Evolutionary conservation across 1,140 invertebrate genomes (phyloP).

Genomic region (Apis cerana): DNA sequence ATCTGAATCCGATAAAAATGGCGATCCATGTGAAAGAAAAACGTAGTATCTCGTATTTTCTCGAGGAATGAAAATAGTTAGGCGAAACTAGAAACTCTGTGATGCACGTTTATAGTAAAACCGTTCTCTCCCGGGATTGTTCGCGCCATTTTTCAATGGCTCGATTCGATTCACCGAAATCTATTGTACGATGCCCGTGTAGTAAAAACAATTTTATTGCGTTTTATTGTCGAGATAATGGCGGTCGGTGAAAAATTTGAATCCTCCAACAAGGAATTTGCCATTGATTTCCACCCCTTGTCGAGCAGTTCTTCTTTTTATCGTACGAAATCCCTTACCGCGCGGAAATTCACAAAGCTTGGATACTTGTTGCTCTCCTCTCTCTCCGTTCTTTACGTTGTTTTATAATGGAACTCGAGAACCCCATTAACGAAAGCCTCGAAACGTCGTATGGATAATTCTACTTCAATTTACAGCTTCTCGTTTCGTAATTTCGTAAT

Average conservation of each 20-base stretch:
- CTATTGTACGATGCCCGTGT: neutral
- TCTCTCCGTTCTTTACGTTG: neutral
- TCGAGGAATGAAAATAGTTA: neutral
- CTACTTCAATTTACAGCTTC: too few species aligned
- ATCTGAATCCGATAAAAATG: neutral
- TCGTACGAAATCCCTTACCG: neutral
- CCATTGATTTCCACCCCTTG: neutral
- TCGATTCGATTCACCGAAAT: neutral
- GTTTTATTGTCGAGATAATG: slow-evolving; percentile 28
- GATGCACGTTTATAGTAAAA: neutral
- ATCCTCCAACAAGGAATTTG: neutral
- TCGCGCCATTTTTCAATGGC: slow-evolving; percentile 19
- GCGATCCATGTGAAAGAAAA: neutral
- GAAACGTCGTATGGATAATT: too few species aligned
- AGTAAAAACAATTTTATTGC: neutral
- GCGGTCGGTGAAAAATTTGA: neutral
- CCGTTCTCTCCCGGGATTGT: neutral
- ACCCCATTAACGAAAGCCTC: neutral
- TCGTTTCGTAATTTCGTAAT: too few species aligned
- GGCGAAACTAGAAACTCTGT: neutral
- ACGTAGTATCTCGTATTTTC: neutral
- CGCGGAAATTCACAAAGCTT: neutral
- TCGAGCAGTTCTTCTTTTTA: neutral
- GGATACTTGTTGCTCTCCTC: slow-evolving; percentile 16
- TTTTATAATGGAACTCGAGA: neutral